Evolutionary conservation across 2,113 vertebrate genomes (phyloP), one percentile per base, ranked within the genome.

Genomic region (Andinoacara biseriatus): DNA sequence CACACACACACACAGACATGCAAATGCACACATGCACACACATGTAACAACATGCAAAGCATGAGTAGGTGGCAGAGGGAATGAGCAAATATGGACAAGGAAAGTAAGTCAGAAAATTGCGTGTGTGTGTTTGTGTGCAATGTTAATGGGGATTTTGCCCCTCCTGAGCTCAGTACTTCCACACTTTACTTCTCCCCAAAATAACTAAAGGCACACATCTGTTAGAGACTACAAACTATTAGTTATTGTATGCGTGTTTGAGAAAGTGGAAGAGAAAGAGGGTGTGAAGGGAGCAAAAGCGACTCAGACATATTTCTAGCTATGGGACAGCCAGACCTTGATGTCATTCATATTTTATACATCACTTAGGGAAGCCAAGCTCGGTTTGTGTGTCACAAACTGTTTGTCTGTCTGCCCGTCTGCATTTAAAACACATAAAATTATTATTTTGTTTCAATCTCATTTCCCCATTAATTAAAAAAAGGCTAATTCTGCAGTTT

Each of bases 301-400:
- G 84, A 74, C 72, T 62, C 65, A 84, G 82, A 84, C 74, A 79
- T 85, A 78, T 82, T 90, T 80, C 58, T 58, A 75, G 59, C 61
- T 33, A 54, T n/a, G n/a, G 20, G 58, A 58, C 43, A 62, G 74
- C 87, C 90, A 84, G 69, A 91, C 61, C 56, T 83, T 59, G 54
- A 86, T 79, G 72, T 90, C 82, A 90, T 94, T 89, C 76, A 94
- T 91, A 89, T 91, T 87, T 93, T 33, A 93, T 79, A 80, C 13
- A 84, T 80, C 62, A 72, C 79, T 43, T 61, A 81, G 54, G 72
- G 77, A 85, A 58, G 58, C 40, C 8, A 58, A 46, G 61, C 49
- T 79, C 22, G 40, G 58, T 89, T 74, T 90, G 52, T 84, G 22
- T 80, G 46, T 78, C 67, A 72, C 67, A 72, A 26, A 26, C 29